Base-by-base conservation (phyloP, 2,113 vertebrate genomes). In the Bolborhynchus lineola region DNA sequence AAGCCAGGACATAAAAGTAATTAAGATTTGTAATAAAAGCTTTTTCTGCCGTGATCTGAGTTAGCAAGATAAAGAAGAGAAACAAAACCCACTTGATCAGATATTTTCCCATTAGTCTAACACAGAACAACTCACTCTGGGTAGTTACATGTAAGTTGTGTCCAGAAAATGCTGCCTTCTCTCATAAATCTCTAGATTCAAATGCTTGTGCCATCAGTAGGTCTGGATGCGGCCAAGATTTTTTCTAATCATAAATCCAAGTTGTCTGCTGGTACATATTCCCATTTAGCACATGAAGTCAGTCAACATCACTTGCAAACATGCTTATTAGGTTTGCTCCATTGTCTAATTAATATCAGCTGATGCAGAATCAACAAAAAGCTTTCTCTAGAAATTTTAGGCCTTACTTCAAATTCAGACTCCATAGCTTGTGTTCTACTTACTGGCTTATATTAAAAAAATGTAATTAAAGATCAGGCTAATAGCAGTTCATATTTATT, bases 91-190 rank as follows among this genome's bases (percentile, higher is more conserved):
- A 28, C 13, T 49, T 31, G 29, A n/a, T 52, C 46, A 68, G 24
- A 13, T 59, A 28, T 67, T 91, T 91, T 41, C 18, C 28, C 28
- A 71, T 21, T 44, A 44, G 33, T 52, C 10, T 76, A 64, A 75
- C 29, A 25, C 16, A 63, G 25, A 74, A 1, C 28, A 82, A 50
- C 7, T 77, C 18, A 10, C 13, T 44, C 18, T 2, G 3, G 9
- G 4, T 33, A 24, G 6, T 68, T 55, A 16, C 25, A 13, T 1
- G 0, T 14, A 33, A 77, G 2, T 2, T 46, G 7, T 46, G 6
- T 59, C 15, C 29, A 75, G 65, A 78, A 84, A 89, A 82, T 5
- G 10, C 2, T 71, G 6, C 13, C 47, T 67, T 91, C 37, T 37
- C 13, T 59, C 47, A 20, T 17, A 41, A 14, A 39, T 21, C 9